These are phyloP conservation scores for Amblyjoppa fuscipennis DNA, from an alignment of 2,888 invertebrate genomes.

Conservation along the genomic window DNA sequence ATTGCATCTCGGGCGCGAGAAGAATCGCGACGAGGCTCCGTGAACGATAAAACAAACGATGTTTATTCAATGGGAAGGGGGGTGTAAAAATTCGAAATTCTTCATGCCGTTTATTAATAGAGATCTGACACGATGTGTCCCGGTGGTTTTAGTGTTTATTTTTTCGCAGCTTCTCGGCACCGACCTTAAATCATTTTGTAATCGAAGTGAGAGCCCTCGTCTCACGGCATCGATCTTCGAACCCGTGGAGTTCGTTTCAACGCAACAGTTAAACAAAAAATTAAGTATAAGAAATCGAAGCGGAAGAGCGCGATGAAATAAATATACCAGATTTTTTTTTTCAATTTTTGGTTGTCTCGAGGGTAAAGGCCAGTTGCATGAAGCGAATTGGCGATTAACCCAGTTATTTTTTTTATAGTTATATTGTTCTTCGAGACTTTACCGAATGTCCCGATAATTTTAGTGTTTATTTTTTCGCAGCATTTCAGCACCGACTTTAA, in stretches of 20 bases:
- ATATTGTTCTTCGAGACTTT: slow-evolving; percentile 56
- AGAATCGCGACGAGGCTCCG: slow-evolving; percentile 25
- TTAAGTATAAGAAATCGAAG: no score
- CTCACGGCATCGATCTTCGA: slow-evolving; percentile 27
- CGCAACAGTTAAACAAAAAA: not conserved
- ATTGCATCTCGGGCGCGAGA: not conserved
- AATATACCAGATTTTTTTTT: slow-evolving; percentile 33
- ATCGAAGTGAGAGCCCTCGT: slow-evolving; percentile 45
- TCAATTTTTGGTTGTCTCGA: not conserved
- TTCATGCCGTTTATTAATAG: slow-evolving; percentile 58
- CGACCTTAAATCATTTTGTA: slow-evolving; percentile 48
- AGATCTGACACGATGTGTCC: not conserved
- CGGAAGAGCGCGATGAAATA: slow-evolving; percentile 4
- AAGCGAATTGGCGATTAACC: slow-evolving; percentile 57
- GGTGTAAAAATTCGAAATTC: slow-evolving; percentile 23
- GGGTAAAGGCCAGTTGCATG: not conserved
- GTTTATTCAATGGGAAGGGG: slow-evolving; percentile 51
- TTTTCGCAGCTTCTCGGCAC: slow-evolving; percentile 2
- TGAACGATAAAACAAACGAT: slow-evolving; percentile 58
- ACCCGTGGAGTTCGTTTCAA: slow-evolving; percentile 34
- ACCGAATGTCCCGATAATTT: slow-evolving; percentile 12
- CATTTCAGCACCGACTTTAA: slow-evolving; percentile 5
- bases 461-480: slow-evolving; percentile 20
- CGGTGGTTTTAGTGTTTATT: slow-evolving; percentile 39
- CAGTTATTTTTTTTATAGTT: slow-evolving; percentile 64